Evolutionary conservation across 2,113 vertebrate genomes (phyloP).

Genomic region (Lucifuga dentata): DNA sequence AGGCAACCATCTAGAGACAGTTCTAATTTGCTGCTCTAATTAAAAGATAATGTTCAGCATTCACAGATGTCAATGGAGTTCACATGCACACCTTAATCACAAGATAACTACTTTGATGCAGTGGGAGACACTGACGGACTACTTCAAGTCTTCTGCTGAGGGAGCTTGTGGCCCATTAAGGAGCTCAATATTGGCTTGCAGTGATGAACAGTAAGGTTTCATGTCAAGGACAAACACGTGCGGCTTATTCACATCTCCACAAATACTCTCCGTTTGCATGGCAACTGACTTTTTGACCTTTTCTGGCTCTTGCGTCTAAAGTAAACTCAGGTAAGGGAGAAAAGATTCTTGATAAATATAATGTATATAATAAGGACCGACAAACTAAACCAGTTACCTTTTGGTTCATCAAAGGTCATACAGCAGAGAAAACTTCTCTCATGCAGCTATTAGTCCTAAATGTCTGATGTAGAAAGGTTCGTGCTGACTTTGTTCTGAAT

Average conservation of each 20-base stretch:
- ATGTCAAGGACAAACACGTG: conserved; percentile 33
- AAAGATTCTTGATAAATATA: neutral
- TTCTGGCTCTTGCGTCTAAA: too few species aligned
- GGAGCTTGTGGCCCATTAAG: conserved; percentile 42
- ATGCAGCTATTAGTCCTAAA: conserved; percentile 18
- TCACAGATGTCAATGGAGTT: conserved; percentile 59
- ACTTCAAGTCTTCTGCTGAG: conserved; percentile 30
- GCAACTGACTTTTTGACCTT: too few species aligned
- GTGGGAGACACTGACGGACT: conserved; percentile 47
- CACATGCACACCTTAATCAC: conserved; percentile 67
- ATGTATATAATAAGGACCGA: neutral
- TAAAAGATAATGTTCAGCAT: conserved; percentile 78
- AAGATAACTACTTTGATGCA: conserved; percentile 65
- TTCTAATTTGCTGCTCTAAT: conserved; percentile 66
- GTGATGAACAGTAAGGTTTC: conserved; percentile 10
- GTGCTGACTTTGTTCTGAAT: conserved; percentile 44
- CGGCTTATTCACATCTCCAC: too few species aligned
- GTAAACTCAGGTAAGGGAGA: too few species aligned
- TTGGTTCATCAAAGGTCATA: neutral
- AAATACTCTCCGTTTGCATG: neutral
- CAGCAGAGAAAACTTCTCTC: neutral
- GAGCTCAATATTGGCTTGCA: conserved; percentile 7
- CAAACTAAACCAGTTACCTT: neutral
- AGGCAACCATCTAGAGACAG: conserved; percentile 54
- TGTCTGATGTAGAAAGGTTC: conserved; percentile 22